Percentiles rank a stretch among this genome's conserved stretches.
These are phyloP conservation scores for Rhinichthys klamathensis DNA, from an alignment of 2,113 vertebrate species.

Conservation along the genomic window DNA sequence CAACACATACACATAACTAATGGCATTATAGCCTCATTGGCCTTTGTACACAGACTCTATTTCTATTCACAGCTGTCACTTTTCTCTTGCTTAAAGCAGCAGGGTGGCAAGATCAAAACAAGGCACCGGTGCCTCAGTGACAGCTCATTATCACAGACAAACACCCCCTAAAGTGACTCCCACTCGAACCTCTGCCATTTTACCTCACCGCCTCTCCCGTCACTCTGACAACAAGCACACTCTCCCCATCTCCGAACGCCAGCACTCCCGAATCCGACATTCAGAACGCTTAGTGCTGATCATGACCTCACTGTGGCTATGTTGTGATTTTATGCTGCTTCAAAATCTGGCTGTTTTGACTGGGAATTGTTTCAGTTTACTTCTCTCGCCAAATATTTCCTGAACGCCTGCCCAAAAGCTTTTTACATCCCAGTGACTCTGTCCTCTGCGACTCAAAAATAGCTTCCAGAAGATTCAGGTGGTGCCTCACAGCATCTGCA, in stretches of 20 bases:
- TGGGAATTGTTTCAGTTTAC: constrained; percentile 45
- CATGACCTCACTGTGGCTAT: constrained; percentile 18
- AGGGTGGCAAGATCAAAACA: constrained; percentile 53
- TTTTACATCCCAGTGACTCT: constrained; percentile 24
- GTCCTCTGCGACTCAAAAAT: constrained; percentile 30
- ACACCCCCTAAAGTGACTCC: constrained; percentile 51
- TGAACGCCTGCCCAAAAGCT: background rate
- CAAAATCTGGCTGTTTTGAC: constrained; percentile 37
- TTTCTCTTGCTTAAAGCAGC: constrained; percentile 39
- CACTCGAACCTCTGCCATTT: constrained; percentile 44
- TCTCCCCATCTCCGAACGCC: background rate
- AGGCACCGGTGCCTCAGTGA: constrained; percentile 32
- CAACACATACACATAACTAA: constrained; percentile 36
- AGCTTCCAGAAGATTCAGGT: constrained; percentile 20
- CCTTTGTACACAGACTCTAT: constrained; percentile 39
- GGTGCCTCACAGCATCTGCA: constrained; percentile 10
- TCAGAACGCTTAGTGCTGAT: constrained; percentile 6
- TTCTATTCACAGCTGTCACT: constrained; percentile 53
- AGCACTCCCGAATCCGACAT: background rate
- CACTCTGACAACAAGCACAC: constrained; percentile 10
- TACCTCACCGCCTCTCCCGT: constrained; percentile 7
- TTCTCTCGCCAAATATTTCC: constrained; percentile 18
- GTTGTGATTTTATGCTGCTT: constrained; percentile 11
- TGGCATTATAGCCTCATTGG: constrained; percentile 44
- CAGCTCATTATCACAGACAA: constrained; percentile 60